Percentiles rank a stretch among this genome's conserved stretches.
phyloP scores from a whole-genome alignment of 1,140 invertebrate genomes.

The Drosophila virilis region DNA sequence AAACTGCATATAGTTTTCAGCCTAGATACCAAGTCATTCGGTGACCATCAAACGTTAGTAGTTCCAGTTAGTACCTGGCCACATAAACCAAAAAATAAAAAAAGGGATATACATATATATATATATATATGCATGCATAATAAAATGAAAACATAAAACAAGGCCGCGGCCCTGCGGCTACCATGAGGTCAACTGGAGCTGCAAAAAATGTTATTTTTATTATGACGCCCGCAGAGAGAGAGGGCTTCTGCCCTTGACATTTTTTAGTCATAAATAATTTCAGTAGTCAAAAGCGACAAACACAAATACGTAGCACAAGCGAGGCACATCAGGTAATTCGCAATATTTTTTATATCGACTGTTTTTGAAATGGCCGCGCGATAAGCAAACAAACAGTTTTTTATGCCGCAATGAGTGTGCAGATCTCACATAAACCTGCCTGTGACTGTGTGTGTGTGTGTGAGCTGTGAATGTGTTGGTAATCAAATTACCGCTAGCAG shows the following conservation, averaged over 20 bases:
- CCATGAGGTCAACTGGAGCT: conserved; percentile 3
- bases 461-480: conserved; percentile 9
- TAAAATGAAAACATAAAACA: conserved; percentile 68
- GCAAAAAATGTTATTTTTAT: conserved; percentile 67
- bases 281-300: conserved; percentile 51
- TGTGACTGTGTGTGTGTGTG: not conserved
- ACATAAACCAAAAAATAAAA: conserved; percentile 1
- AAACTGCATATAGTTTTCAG: conserved; percentile 4
- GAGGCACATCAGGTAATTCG: conserved; percentile 1
- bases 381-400: conserved; percentile 33
- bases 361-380: conserved; percentile 26
- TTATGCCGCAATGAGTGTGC: conserved; percentile 17
- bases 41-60: conserved; percentile 52
- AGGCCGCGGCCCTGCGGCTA: conserved; percentile 12
- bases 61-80: conserved; percentile 22
- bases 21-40: conserved; percentile 12
- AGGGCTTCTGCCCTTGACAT: conserved; percentile 39
- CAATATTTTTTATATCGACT: conserved; percentile 15
- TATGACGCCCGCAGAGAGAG: conserved; percentile 28
- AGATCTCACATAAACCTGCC: not conserved
- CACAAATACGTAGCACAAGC: conserved; percentile 27
- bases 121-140: conserved; percentile 35
- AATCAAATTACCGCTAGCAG: conserved; percentile 40
- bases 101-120: too few species aligned
- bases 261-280: conserved; percentile 63